phyloP scores from a whole-genome alignment of 2,113 vertebrate species.

The Narcine bancroftii region DNA sequence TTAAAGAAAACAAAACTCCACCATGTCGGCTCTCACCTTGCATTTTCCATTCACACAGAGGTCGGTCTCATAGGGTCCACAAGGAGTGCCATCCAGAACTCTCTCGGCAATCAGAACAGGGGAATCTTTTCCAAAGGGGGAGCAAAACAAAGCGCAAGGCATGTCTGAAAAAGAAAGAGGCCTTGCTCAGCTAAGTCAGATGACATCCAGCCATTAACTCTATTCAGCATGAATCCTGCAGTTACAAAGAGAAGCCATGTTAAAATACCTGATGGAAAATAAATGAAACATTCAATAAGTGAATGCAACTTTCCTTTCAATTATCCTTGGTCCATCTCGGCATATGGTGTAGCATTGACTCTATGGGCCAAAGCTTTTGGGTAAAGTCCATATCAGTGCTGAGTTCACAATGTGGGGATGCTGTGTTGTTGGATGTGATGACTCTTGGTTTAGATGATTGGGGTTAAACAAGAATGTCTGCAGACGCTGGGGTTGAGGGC shows the following conservation, averaged over 20 bases:
- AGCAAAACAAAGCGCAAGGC: slow-evolving; percentile 84
- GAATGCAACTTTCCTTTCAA: not conserved
- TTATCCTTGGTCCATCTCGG: not conserved
- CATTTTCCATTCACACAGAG: slow-evolving; percentile 89
- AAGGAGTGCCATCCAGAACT: slow-evolving; percentile 88
- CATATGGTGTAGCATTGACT: no score
- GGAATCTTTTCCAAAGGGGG: slow-evolving; percentile 69
- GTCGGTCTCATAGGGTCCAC: slow-evolving; percentile 85
- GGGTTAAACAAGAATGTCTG: no score
- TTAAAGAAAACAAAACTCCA: not conserved
- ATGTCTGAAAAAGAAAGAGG: slow-evolving; percentile 66
- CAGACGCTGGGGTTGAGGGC: no score
- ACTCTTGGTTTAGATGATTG: not conserved
- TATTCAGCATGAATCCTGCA: not conserved
- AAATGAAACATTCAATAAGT: not conserved
- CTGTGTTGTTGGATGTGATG: not conserved
- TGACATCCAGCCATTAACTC: not conserved
- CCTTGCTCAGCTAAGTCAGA: not conserved
- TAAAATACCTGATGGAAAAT: not conserved
- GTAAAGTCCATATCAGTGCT: not conserved
- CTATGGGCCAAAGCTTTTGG: not conserved
- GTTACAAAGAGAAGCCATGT: not conserved
- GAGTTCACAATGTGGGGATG: not conserved
- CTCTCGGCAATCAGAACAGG: slow-evolving; percentile 74
- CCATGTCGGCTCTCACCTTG: slow-evolving; percentile 60